Base-by-base conservation (phyloP, 1,140 invertebrate genomes). In the Octopus bimaculoides region DNA sequence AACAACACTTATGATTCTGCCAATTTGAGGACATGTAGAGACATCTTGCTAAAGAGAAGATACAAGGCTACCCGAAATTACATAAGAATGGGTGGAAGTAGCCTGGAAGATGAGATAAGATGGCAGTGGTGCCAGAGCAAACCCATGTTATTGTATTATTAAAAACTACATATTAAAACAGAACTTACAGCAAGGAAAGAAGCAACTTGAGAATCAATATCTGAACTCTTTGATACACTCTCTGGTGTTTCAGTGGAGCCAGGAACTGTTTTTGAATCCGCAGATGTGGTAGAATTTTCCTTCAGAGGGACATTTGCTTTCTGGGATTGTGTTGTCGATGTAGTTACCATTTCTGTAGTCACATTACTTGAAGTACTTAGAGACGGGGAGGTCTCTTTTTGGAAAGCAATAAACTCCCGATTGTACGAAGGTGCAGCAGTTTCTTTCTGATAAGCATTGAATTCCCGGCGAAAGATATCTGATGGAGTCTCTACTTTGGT, bases 171-270 rank as follows among this genome's bases (percentile, higher is more conserved):
- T n/a, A n/a, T n/a, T n/a, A n/a, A n/a, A 41, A 1, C 26, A 14
- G 17, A 52, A 79, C 78, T 73, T 55, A 79, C 78, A 55, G 78
- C 78, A 69, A 79, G 53, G 73, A 79, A 79, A 20, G 53, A 56
- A 54, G 78, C 78, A 41, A 79, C 61, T 79, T 79, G 53, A 54
- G 66, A 73, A 56, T 79, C 78, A 52, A 79, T 79, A 73, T 73
- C 77, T n/a, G 66, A 20, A 9, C 17, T 14, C 66, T 71, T 71
- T 41, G 26, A 41, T 41, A 41, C 26, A 41, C 26, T 41, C 26
- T 41, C 26, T 41, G 0, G 26, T 41, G 26, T 41, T 41, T 41
- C 26, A 9, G 66, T 9, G 17, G 5, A 6, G 26, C 1, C 14
- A 17, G 66, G 7, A 8, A 20, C 26, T 71, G 66, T 10, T 0